phyloP scores from a whole-genome alignment of 2,113 vertebrate species.

The Mirounga angustirostris region DNA sequence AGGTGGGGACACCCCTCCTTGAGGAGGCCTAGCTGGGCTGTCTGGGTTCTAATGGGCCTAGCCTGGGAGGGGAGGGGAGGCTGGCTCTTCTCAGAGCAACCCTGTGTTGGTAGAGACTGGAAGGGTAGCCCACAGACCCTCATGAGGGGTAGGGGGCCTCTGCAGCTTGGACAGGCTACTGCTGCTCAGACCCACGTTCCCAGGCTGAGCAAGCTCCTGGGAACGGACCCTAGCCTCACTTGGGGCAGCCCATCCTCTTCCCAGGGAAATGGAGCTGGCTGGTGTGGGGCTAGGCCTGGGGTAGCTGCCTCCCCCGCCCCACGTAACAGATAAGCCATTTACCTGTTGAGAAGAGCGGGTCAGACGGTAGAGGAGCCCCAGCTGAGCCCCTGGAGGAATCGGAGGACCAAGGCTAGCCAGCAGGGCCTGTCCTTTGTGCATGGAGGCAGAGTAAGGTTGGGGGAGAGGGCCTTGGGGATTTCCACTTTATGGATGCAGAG shows the following conservation, averaged over 20 bases:
- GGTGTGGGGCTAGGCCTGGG: too few species aligned
- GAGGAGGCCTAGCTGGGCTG: neutral
- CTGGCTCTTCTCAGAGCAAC: neutral
- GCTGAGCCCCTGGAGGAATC: neutral
- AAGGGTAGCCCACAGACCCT: neutral
- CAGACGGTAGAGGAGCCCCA: neutral
- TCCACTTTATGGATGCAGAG: neutral
- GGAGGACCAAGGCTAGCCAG: neutral
- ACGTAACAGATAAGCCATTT: neutral
- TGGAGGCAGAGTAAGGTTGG: neutral
- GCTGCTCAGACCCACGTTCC: neutral
- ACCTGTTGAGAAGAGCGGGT: neutral
- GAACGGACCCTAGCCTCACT: neutral
- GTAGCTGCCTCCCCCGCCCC: neutral
- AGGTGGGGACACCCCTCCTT: fast-evolving
- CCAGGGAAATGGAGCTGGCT: neutral
- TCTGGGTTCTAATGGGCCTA: neutral
- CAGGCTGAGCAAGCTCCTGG: neutral
- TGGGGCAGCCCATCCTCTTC: neutral
- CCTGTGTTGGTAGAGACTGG: neutral
- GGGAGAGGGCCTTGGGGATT: neutral
- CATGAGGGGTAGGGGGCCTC: neutral
- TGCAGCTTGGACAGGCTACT: neutral
- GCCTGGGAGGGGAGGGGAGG: neutral
- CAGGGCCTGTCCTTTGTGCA: neutral